phyloP scores from a whole-genome alignment of 2,797 vertebrate genomes.

The Amblyraja radiata region DNA sequence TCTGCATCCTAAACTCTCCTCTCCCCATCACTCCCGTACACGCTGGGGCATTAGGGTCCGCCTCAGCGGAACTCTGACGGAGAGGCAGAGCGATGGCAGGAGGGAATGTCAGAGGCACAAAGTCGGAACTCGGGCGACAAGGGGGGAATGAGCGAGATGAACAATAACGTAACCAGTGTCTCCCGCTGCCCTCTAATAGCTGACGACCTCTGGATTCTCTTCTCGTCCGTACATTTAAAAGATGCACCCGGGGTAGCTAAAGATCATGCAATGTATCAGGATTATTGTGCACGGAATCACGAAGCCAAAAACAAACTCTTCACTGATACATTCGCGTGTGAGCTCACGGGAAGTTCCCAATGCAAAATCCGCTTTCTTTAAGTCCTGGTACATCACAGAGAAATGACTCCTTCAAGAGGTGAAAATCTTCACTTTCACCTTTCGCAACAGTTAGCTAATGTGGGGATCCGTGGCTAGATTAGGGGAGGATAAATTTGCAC shows the following conservation, averaged over 20 bases:
- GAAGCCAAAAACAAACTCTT: background rate
- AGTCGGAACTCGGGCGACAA: background rate
- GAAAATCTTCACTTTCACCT: background rate
- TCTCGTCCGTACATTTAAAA: background rate
- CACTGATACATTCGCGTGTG: background rate
- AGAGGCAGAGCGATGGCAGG: background rate
- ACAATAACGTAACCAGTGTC: background rate
- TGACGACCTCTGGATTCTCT: background rate
- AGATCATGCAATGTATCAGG: background rate
- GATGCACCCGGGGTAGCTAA: background rate
- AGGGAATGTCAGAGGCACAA: background rate
- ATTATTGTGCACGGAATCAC: background rate
- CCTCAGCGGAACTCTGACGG: background rate
- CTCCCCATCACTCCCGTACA: background rate
- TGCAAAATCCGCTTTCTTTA: background rate
- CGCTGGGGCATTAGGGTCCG: background rate
- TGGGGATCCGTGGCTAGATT: background rate
- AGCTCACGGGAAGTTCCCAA: background rate
- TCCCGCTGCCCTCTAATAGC: background rate
- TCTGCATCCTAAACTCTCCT: background rate
- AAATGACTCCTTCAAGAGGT: constrained; percentile 17
- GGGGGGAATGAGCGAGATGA: background rate
- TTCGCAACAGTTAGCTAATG: background rate
- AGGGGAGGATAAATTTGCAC: background rate
- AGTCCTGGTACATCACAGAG: background rate